Evolutionary conservation across 1,140 invertebrate species (phyloP).

Genomic region (Probaryconus sp.): DNA sequence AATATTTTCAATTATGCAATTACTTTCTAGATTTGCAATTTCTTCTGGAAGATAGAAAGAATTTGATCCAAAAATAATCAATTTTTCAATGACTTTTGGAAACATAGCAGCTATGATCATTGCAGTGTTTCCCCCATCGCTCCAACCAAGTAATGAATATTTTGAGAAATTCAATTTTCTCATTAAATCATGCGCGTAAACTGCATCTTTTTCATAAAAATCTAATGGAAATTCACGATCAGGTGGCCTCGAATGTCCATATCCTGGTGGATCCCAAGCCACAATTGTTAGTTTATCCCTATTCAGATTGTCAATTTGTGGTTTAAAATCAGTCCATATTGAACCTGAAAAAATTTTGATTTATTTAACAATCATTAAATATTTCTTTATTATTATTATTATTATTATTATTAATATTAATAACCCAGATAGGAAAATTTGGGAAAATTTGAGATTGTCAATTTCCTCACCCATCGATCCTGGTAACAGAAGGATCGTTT

Average conservation of each 20-base stretch:
- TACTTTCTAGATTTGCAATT: slow-evolving; percentile 48
- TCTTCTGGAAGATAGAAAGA: slow-evolving; percentile 82
- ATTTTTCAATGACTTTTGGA: slow-evolving; percentile 83
- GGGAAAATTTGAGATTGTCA: no score
- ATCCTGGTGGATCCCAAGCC: slow-evolving; percentile 93
- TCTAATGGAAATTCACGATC: slow-evolving; percentile 83
- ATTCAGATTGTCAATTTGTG: slow-evolving; percentile 86
- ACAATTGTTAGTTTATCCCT: slow-evolving; percentile 85
- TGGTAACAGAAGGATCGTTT: slow-evolving; percentile 85
- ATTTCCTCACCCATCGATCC: slow-evolving; percentile 84
- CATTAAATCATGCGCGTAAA: slow-evolving; percentile 85
- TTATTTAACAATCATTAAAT: no score
- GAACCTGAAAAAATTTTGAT: slow-evolving; percentile 79
- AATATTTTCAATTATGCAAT: slow-evolving; percentile 7
- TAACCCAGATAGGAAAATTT: no score
- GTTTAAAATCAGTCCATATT: slow-evolving; percentile 89
- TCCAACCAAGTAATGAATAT: slow-evolving; percentile 92
- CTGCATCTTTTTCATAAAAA: slow-evolving; percentile 88
- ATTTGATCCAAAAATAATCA: slow-evolving; percentile 89
- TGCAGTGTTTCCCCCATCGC: slow-evolving; percentile 90
- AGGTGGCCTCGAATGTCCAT: slow-evolving; percentile 90
- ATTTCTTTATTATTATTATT: no score
- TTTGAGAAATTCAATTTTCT: slow-evolving; percentile 82
- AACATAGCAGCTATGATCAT: slow-evolving; percentile 86
- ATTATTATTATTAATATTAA: no score